Conservation (phyloP, 2,797 vertebrate genomes). For the Enteromius argenteus region DNA sequence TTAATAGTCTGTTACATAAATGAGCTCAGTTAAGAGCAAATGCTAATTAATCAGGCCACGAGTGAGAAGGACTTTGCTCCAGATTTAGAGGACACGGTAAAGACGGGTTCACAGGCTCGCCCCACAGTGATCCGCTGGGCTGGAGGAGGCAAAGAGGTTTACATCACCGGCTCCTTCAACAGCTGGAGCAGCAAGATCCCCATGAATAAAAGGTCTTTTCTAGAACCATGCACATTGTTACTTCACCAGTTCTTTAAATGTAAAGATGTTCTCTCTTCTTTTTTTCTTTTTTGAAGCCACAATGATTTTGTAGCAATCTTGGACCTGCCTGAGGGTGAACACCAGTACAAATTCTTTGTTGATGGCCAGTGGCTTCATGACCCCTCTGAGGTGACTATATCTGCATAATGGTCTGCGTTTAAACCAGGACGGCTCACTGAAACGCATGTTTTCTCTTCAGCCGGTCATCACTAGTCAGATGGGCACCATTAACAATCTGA, state of each 20-base stretch:
- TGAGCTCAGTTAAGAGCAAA: background rate
- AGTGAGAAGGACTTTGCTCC: constrained; percentile 91
- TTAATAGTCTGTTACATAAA: background rate
- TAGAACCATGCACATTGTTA: background rate
- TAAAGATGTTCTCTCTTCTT: no score
- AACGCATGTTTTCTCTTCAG: constrained; percentile 68
- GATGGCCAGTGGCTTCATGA: constrained; percentile 98
- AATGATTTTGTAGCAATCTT: constrained; percentile 98
- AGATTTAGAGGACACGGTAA: constrained; percentile 88
- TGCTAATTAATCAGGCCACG: constrained; percentile 59
- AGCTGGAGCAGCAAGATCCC: constrained; percentile 96
- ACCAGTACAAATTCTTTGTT: constrained; percentile 99
- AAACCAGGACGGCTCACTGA: background rate
- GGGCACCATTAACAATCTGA: constrained; percentile 97
- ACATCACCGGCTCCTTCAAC: constrained; percentile 96
- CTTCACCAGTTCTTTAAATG: background rate
- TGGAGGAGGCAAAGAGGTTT: constrained; percentile 94
- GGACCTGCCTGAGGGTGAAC: constrained; percentile 96
- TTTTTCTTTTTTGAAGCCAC: constrained; percentile 79
- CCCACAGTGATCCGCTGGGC: constrained; percentile 98
- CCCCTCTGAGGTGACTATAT: constrained; percentile 87
- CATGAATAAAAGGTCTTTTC: constrained; percentile 92
- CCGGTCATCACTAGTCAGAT: constrained; percentile 92
- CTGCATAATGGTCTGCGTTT: background rate
- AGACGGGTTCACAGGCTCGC: constrained; percentile 87